These are phyloP conservation scores for Collichthys lucidus DNA, from an alignment of 2,113 vertebrate genomes.

Conservation along the genomic window DNA sequence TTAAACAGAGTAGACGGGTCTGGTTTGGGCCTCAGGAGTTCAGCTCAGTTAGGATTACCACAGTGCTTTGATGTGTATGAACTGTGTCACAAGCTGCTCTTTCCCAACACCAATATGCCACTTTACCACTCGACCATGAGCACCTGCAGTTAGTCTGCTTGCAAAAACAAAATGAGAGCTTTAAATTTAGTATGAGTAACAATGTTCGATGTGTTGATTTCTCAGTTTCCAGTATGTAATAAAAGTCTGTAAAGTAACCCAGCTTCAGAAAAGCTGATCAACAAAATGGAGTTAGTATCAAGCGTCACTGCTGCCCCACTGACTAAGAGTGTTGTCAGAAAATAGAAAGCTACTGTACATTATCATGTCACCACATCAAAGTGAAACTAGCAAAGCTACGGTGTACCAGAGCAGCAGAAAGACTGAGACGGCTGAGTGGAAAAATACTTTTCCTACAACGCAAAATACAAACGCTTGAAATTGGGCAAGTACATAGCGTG, in stretches of 20 bases:
- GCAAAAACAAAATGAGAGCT: not conserved
- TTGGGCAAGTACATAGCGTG: conserved; percentile 67
- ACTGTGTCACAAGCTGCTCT: not conserved
- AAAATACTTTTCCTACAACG: conserved; percentile 48
- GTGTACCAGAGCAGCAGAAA: conserved; percentile 25
- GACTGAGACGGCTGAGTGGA: conserved; percentile 11
- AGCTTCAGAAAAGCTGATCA: not conserved
- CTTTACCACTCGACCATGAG: no score
- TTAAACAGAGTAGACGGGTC: not conserved
- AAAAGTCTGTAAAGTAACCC: not conserved
- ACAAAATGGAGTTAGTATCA: not conserved
- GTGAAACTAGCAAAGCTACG: conserved; percentile 24
- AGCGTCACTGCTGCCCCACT: not conserved
- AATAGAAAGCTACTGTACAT: conserved; percentile 44
- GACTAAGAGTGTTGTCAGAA: conserved; percentile 38
- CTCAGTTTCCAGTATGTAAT: not conserved
- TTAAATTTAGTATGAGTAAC: not conserved
- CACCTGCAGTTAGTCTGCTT: not conserved
- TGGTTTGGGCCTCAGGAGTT: not conserved
- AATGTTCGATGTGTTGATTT: not conserved
- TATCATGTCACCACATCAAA: conserved; percentile 56
- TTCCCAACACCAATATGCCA: not conserved
- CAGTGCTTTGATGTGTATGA: conserved; percentile 4
- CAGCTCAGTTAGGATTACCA: conserved; percentile 7
- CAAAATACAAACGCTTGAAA: conserved; percentile 52